These are phyloP conservation scores for Diglossa cyanea DNA, from an alignment of 2,797 vertebrate genomes.

Conservation along the genomic window DNA sequence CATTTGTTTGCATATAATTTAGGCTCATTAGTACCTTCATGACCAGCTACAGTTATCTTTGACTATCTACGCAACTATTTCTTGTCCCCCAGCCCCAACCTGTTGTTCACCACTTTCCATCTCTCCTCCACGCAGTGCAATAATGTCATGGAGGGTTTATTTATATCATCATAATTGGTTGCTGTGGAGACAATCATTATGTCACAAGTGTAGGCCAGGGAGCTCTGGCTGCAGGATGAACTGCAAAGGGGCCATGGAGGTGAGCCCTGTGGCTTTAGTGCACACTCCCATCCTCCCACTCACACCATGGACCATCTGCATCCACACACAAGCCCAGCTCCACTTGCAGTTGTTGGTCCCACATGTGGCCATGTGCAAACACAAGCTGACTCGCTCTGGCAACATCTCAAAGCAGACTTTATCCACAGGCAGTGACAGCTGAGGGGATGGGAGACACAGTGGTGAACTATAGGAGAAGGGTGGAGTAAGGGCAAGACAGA, in stretches of 20 bases:
- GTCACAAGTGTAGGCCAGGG: neutral
- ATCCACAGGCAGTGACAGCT: neutral
- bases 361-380: neutral
- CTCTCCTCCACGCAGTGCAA: neutral
- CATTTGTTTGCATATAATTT: neutral
- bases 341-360: neutral
- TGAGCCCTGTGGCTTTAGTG: neutral
- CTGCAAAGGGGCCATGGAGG: neutral
- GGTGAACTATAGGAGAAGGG: neutral
- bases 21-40: neutral
- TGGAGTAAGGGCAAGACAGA: neutral
- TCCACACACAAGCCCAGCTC: neutral
- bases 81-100: neutral
- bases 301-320: neutral
- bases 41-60: neutral
- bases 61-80: neutral
- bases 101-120: neutral
- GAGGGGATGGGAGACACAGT: neutral
- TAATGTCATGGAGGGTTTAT: neutral
- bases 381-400: neutral
- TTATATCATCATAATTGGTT: constrained; percentile 37
- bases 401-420: neutral
- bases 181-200: constrained; percentile 42
- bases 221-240: neutral
- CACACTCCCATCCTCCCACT: neutral